Conservation (phyloP, 2,113 vertebrate genomes). For the Solea senegalensis region DNA sequence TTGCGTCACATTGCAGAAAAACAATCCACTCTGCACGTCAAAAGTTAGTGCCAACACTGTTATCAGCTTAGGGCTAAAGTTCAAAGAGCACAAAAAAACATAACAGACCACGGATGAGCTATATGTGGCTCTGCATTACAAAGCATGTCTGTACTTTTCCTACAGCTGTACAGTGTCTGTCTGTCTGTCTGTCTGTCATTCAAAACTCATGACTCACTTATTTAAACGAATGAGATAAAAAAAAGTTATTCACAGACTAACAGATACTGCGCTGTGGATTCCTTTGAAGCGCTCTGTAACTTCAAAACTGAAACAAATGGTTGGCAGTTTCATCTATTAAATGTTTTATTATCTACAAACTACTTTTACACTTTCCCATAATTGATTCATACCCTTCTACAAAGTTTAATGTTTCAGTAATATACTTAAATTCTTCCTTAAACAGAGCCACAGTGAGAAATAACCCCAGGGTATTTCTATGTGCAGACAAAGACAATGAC, state of each 20-base stretch:
- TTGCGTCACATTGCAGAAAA: conserved; percentile 7
- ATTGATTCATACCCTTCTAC: not conserved
- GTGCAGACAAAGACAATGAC: too few species aligned
- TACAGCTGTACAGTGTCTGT: not conserved
- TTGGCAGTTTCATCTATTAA: too few species aligned
- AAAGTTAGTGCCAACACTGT: conserved; percentile 15
- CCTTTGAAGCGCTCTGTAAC: too few species aligned
- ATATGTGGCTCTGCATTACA: not conserved
- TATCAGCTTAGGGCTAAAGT: conserved; percentile 56
- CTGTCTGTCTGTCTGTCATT: not conserved
- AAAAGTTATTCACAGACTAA: too few species aligned
- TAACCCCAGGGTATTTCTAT: not conserved
- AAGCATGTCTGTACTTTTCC: not conserved
- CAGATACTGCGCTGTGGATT: too few species aligned
- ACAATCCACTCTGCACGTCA: conserved; percentile 1
- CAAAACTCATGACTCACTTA: not conserved
- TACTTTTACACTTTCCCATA: too few species aligned
- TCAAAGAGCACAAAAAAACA: conserved; percentile 43
- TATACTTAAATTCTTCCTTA: not conserved
- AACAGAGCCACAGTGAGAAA: too few species aligned
- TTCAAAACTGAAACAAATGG: too few species aligned
- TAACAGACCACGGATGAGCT: not conserved
- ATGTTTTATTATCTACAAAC: too few species aligned
- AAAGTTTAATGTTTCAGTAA: not conserved
- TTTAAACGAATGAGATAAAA: not conserved